phyloP scores from a whole-genome alignment of 2,888 invertebrate species.

The Acronicta aceris region DNA sequence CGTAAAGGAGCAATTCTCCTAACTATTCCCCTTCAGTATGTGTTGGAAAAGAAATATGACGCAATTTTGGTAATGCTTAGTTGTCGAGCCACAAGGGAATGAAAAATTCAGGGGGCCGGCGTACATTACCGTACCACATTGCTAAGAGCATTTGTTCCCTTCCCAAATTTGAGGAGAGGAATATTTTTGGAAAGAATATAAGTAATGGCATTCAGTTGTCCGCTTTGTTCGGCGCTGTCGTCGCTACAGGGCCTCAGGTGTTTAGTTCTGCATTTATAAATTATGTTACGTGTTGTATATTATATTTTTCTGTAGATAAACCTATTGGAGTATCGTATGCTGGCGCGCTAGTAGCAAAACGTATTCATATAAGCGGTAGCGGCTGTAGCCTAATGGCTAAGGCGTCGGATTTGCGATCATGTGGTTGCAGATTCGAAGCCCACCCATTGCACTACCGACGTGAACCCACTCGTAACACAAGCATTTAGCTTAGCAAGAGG shows the following conservation, averaged over 20 bases:
- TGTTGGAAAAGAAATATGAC: slow-evolving; percentile 87
- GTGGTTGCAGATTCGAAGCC: too few relatives aligned
- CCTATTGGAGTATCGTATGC: too few relatives aligned
- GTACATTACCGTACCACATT: slow-evolving; percentile 85
- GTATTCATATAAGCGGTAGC: too few relatives aligned
- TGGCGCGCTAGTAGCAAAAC: too few relatives aligned
- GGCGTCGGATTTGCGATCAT: too few relatives aligned
- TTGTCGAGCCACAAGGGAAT: slow-evolving; percentile 88
- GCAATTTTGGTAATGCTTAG: slow-evolving; percentile 89
- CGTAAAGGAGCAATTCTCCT: slow-evolving; percentile 76
- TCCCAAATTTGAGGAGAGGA: slow-evolving; percentile 74
- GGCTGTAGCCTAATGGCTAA: too few relatives aligned
- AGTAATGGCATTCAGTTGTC: slow-evolving; percentile 68
- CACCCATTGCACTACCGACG: too few relatives aligned
- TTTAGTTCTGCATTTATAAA: slow-evolving; percentile 56
- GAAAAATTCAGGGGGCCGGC: slow-evolving; percentile 88
- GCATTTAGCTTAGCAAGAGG: too few relatives aligned
- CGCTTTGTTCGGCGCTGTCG: slow-evolving; percentile 52
- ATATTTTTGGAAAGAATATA: slow-evolving; percentile 74
- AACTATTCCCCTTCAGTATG: slow-evolving; percentile 80
- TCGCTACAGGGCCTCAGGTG: slow-evolving; percentile 56
- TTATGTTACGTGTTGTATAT: slow-evolving; percentile 11
- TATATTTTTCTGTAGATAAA: too few relatives aligned
- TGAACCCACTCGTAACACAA: too few relatives aligned
- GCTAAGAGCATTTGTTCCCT: slow-evolving; percentile 83